phyloP scores from a whole-genome alignment of 2,888 invertebrate species.

The Philereme transversata region DNA sequence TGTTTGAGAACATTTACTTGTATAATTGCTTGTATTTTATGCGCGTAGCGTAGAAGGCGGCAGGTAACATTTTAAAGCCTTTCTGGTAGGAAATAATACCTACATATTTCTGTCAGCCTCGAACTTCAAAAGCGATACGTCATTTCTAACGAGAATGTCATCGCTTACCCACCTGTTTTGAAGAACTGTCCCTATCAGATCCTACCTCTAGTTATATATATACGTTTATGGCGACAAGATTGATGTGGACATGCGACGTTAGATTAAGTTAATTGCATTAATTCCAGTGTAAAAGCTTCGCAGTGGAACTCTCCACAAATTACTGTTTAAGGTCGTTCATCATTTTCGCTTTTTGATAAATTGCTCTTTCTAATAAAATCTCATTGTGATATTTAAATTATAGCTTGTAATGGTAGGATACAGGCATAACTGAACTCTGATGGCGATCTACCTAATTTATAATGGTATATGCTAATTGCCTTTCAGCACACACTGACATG shows the following conservation, averaged over 20 bases:
- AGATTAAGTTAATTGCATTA: slow-evolving; percentile 51
- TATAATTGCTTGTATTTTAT: no score
- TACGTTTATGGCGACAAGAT: slow-evolving; percentile 29
- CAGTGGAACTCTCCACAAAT: slow-evolving; percentile 35
- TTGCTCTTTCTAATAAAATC: slow-evolving; percentile 24
- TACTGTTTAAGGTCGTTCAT: slow-evolving; percentile 30
- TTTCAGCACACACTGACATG: background rate
- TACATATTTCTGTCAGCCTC: background rate
- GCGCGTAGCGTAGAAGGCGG: no score
- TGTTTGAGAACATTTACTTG: no score
- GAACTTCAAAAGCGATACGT: slow-evolving; percentile 20
- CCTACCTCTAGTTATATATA: background rate
- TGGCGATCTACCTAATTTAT: background rate
- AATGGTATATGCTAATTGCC: background rate
- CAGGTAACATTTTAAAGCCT: background rate
- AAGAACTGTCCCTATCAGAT: slow-evolving; percentile 5
- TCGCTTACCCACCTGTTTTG: background rate
- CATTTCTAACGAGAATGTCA: slow-evolving; percentile 23
- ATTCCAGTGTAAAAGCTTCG: slow-evolving; percentile 45
- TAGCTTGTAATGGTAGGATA: background rate
- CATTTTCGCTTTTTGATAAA: slow-evolving; percentile 28
- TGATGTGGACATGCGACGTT: slow-evolving; percentile 43
- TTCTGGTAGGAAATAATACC: no score
- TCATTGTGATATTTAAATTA: background rate
- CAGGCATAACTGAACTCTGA: background rate